These are phyloP conservation scores for Tadarida brasiliensis DNA, from an alignment of 2,797 vertebrate genomes.

Conservation along the genomic window DNA sequence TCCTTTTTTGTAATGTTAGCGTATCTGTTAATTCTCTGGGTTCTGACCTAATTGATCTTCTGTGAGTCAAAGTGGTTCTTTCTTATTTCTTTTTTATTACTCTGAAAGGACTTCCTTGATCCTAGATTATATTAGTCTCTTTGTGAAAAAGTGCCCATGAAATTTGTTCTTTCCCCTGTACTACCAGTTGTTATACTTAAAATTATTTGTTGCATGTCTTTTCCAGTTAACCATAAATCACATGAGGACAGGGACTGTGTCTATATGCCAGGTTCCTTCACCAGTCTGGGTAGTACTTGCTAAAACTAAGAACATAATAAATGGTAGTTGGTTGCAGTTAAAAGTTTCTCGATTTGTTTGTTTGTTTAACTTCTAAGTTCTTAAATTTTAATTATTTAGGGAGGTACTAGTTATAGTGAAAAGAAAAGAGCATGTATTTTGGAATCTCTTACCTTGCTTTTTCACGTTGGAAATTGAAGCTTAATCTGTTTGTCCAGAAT, in stretches of 20 bases:
- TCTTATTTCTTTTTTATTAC: background rate
- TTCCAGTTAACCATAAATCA: background rate
- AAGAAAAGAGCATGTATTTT: background rate
- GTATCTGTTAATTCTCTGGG: background rate
- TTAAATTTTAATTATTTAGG: background rate
- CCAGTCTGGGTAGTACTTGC: background rate
- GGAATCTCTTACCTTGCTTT: background rate
- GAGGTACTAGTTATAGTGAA: background rate
- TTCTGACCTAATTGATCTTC: background rate
- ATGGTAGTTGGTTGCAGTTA: background rate
- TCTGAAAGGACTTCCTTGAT: constrained; percentile 19
- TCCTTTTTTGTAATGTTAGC: background rate
- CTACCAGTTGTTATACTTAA: background rate
- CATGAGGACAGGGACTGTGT: background rate
- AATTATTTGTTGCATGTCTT: background rate
- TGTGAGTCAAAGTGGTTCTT: background rate
- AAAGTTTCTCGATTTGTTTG: background rate
- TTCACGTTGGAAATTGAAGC: constrained; percentile 9
- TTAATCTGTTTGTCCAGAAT: constrained; percentile 1
- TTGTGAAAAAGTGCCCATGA: background rate
- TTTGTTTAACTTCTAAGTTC: background rate
- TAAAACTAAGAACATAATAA: background rate
- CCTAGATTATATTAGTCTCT: background rate
- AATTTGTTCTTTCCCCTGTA: background rate
- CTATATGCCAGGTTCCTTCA: background rate